phyloP scores from a whole-genome alignment of 2,797 vertebrate genomes.

The Mormyrus hasselquistii region DNA sequence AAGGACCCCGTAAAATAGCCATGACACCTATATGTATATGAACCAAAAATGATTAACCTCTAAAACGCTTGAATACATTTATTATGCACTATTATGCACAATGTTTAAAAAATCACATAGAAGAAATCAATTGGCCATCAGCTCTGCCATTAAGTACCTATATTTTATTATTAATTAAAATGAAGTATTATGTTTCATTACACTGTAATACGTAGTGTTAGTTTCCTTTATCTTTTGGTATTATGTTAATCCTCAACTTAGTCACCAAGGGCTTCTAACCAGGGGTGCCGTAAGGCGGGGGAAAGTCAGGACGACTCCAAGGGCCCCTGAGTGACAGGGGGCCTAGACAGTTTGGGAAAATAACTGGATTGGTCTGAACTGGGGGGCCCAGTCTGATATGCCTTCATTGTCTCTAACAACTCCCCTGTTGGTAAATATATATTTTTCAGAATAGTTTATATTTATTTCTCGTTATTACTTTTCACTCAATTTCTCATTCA shows the following conservation, averaged over 20 bases:
- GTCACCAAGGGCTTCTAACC: neutral
- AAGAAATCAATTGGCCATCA: neutral
- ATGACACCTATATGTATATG: neutral
- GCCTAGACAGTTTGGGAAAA: neutral
- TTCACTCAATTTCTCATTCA: neutral
- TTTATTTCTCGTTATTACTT: neutral
- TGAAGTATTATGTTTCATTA: neutral
- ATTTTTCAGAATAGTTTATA: neutral
- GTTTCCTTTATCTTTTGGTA: neutral
- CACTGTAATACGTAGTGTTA: neutral
- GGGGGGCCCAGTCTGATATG: neutral
- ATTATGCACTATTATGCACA: neutral
- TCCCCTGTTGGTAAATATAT: neutral
- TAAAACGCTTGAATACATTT: neutral
- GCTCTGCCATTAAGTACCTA: neutral
- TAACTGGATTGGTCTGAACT: neutral
- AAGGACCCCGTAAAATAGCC: neutral
- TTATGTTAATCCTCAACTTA: neutral
- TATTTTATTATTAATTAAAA: neutral
- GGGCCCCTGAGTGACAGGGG: neutral
- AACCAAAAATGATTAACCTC: neutral
- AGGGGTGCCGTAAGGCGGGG: no score
- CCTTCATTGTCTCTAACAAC: neutral
- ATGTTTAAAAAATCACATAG: neutral
- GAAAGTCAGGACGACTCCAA: neutral